These are phyloP conservation scores for Ormyrus nitidulus DNA, from an alignment of 2,888 invertebrate genomes.

Conservation along the genomic window DNA sequence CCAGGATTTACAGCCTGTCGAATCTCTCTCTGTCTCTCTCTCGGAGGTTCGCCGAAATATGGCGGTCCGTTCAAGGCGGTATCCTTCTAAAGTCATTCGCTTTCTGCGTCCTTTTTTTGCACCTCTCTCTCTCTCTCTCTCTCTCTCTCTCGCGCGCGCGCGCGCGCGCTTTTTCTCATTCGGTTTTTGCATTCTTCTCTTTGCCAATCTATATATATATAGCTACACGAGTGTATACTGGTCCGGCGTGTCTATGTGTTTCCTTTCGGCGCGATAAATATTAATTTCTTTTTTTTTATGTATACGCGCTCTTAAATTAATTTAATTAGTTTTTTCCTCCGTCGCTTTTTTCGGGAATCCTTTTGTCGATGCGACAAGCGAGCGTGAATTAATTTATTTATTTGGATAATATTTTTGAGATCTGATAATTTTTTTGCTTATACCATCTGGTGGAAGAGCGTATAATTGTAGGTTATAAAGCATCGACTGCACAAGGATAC, in stretches of 20 bases:
- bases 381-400: constrained; percentile 32
- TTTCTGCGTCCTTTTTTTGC: constrained; percentile 36
- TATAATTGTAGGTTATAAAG: too few species aligned
- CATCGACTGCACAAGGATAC: too few species aligned
- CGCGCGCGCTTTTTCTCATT: constrained; percentile 33
- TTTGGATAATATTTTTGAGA: constrained; percentile 24
- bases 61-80: constrained; percentile 50
- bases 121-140: constrained; percentile 8
- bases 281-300: constrained; percentile 41
- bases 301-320: constrained; percentile 44
- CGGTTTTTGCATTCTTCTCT: constrained; percentile 50
- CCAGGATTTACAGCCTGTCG: constrained; percentile 63
- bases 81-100: constrained; percentile 50
- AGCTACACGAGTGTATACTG: background rate
- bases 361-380: constrained; percentile 20
- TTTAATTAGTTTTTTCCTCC: constrained; percentile 50
- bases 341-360: background rate
- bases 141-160: background rate
- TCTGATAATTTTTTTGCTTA: background rate
- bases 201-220: constrained; percentile 8
- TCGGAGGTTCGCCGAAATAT: constrained; percentile 59
- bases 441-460: background rate
- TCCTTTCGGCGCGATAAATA: constrained; percentile 48
- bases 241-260: constrained; percentile 2
- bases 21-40: constrained; percentile 55